Evolutionary conservation across 2,888 invertebrate species (phyloP), one percentile per base, ranked within the genome.

Genomic region (Cantharis nigra): DNA sequence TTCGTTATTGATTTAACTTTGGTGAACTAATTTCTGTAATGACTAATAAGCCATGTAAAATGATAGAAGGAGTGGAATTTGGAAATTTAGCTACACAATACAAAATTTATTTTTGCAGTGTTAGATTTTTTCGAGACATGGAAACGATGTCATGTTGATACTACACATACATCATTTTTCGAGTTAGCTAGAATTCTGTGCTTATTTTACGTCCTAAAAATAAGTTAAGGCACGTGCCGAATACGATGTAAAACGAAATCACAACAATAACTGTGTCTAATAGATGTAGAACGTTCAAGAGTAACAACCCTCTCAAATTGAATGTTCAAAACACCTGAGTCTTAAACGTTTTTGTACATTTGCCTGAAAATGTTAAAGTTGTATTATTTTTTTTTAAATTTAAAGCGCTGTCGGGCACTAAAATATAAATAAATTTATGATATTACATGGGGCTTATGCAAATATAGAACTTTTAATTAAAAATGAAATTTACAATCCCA

Each of bases 211-310:
- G 13, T 33, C 13, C 33, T 49, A 49, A 49, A 49, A n/a, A 49
- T 49, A 49, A 49, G 49, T 49, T 49, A 7, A 9, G 49, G n/a
- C 67, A 74, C 74, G 77, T 77, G 77, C 74, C 73, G 74, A 78
- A 78, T 75, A 64, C 70, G 69, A 69, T 69, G 33, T 69, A 69
- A 62, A 78, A 72, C 26, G 65, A 75, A 77, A 74, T 74, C 77
- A 72, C 74, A 72, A 78, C 77, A 78, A 75, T 75, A 78, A 74
- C 77, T 74, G 33, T 30, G 72, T 69, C 71, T 74, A 77, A 30
- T 70, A 28, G 62, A 63, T 73, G 71, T 26, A 77, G 69, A 74
- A 74, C 65, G 30, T 65, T 23, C 67, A 74, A 77, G 69, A 74
- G 69, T 72, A 72, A 72, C 72, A 70, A 70, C 76, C 70, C 72